Evolutionary conservation across 2,797 vertebrate species (phyloP).

Genomic region (Mycteria americana): DNA sequence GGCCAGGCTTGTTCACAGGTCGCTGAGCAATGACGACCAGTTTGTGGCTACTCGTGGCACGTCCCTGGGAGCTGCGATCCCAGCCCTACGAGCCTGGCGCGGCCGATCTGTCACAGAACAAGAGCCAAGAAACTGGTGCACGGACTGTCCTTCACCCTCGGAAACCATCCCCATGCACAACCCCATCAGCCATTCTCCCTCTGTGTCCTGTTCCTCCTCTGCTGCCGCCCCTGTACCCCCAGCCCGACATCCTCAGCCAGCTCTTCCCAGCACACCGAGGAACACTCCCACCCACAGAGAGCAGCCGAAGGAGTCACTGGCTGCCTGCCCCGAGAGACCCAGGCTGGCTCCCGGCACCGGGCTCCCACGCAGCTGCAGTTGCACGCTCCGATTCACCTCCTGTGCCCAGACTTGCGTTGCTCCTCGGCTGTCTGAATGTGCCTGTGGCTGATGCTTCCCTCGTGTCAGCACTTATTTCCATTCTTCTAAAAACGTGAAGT

Average conservation of each 20-base stretch:
- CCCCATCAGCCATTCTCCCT: not conserved
- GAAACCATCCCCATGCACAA: not conserved
- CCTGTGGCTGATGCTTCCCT: not conserved
- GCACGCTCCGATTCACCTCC: not conserved
- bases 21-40: not conserved
- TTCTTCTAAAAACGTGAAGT: not conserved
- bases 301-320: not conserved
- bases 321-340: not conserved
- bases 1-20: not conserved
- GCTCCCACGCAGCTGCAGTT: not conserved
- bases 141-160: accelerated
- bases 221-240: not conserved
- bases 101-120: not conserved
- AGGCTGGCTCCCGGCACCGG: not conserved
- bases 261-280: not conserved
- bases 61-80: accelerated
- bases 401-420: not conserved
- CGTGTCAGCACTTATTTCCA: not conserved
- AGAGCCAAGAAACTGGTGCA: not conserved
- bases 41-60: not conserved
- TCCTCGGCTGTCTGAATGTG: not conserved
- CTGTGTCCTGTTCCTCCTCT: not conserved
- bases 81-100: accelerated
- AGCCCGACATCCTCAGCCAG: not conserved
- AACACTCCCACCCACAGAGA: not conserved